phyloP scores from a whole-genome alignment of 1,140 invertebrate genomes.

The silkworm (Bombyx mori) region DNA sequence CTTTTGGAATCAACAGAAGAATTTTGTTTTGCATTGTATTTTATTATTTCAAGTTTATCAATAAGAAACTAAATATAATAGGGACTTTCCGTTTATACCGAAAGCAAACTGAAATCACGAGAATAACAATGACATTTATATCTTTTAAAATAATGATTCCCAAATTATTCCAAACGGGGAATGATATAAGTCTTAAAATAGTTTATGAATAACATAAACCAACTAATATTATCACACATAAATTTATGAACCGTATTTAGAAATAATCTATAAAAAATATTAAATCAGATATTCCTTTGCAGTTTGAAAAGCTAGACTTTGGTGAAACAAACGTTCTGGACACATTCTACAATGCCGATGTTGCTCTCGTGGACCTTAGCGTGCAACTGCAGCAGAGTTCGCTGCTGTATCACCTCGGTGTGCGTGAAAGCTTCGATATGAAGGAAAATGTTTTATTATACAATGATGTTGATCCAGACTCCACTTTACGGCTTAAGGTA shows the following conservation, averaged over 20 bases:
- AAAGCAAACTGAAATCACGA: too few species aligned
- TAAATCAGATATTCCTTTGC: constrained; percentile 21
- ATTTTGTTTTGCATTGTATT: too few species aligned
- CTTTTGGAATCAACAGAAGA: too few species aligned
- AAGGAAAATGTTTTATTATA: constrained; percentile 96
- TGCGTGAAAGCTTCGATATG: constrained; percentile 98
- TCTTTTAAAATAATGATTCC: too few species aligned
- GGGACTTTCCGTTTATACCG: too few species aligned
- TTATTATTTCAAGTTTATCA: too few species aligned
- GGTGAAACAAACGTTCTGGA: constrained; percentile 88
- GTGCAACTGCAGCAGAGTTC: constrained; percentile 88
- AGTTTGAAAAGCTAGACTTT: constrained; percentile 91
- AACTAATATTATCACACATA: too few species aligned
- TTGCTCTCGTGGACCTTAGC: constrained; percentile 96
- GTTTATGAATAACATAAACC: too few species aligned
- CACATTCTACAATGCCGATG: constrained; percentile 97
- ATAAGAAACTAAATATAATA: too few species aligned
- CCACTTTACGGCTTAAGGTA: constrained; percentile 89
- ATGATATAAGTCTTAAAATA: too few species aligned
- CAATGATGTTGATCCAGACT: constrained; percentile 91
- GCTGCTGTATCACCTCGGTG: constrained; percentile 96
- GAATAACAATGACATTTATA: too few species aligned
- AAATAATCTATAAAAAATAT: not conserved
- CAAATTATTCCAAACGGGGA: too few species aligned
- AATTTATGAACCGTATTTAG: not conserved